These are phyloP conservation scores for Eupithecia abbreviata DNA, from an alignment of 2,888 invertebrate genomes.

Conservation along the genomic window DNA sequence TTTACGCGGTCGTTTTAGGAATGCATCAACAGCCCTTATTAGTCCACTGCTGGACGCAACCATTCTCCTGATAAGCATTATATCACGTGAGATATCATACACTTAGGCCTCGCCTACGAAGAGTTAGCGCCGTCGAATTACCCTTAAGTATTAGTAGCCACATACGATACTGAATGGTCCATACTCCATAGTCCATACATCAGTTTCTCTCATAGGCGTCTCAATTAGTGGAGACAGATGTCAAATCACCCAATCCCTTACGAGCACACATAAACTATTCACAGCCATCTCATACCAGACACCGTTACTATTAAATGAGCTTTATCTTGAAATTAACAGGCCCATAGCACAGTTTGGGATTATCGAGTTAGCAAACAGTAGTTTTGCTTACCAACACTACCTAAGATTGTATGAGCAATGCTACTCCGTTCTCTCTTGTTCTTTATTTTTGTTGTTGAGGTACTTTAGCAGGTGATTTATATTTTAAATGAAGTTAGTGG, in stretches of 20 bases:
- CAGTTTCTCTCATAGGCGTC: not conserved
- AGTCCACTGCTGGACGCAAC: too few relatives aligned
- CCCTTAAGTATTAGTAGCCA: not conserved
- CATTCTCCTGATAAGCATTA: too few relatives aligned
- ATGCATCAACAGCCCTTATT: too few relatives aligned
- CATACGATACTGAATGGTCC: not conserved
- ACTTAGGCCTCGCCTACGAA: too few relatives aligned
- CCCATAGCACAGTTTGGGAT: constrained; percentile 42
- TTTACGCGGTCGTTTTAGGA: too few relatives aligned
- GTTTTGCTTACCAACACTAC: not conserved
- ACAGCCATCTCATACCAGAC: constrained; percentile 19
- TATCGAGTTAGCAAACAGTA: not conserved
- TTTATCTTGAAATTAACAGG: constrained; percentile 64
- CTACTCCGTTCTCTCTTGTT: not conserved
- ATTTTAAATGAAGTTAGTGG: not conserved
- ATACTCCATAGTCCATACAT: not conserved
- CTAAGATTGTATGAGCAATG: not conserved
- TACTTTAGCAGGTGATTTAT: not conserved
- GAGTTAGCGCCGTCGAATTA: too few relatives aligned
- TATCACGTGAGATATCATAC: too few relatives aligned
- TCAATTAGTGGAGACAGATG: constrained; percentile 14
- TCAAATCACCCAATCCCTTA: constrained; percentile 24
- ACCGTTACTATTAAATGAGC: constrained; percentile 52
- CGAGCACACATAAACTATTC: constrained; percentile 26
- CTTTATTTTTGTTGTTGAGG: not conserved